phyloP scores from a whole-genome alignment of 2,113 vertebrate genomes.

The Echinops telfairi region DNA sequence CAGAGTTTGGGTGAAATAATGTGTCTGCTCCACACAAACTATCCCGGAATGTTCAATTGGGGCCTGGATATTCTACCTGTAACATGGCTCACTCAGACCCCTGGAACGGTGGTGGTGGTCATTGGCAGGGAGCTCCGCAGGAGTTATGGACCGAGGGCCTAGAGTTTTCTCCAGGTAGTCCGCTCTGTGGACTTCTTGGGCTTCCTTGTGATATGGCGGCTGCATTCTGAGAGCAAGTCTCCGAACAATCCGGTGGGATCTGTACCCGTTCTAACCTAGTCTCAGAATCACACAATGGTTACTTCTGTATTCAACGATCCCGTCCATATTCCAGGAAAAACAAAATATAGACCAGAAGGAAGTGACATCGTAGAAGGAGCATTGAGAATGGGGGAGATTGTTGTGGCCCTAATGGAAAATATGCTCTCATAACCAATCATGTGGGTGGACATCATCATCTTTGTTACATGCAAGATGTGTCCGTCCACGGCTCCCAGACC shows the following conservation, averaged over 20 bases:
- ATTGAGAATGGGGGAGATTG: not conserved
- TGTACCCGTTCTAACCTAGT: not conserved
- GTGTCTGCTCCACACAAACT: not conserved
- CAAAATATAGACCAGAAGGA: not conserved
- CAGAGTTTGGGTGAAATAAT: not conserved
- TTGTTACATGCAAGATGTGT: not conserved
- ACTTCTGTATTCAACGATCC: not conserved
- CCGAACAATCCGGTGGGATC: not conserved
- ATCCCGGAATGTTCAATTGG: not conserved
- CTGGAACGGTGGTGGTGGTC: not conserved
- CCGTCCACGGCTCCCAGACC: not conserved
- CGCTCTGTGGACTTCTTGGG: not conserved
- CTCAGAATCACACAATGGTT: not conserved
- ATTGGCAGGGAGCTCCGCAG: not conserved
- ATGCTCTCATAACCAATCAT: not conserved
- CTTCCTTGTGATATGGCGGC: not conserved
- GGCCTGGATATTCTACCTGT: not conserved
- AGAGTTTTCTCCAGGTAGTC: not conserved
- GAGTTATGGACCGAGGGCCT: no score
- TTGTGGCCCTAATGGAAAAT: conserved; percentile 4
- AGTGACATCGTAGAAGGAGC: not conserved
- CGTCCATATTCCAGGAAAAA: not conserved
- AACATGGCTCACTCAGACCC: not conserved
- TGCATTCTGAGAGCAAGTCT: not conserved
- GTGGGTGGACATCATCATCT: not conserved